Conservation (phyloP, 2,888 invertebrate genomes). For the Linyphia triangularis region DNA sequence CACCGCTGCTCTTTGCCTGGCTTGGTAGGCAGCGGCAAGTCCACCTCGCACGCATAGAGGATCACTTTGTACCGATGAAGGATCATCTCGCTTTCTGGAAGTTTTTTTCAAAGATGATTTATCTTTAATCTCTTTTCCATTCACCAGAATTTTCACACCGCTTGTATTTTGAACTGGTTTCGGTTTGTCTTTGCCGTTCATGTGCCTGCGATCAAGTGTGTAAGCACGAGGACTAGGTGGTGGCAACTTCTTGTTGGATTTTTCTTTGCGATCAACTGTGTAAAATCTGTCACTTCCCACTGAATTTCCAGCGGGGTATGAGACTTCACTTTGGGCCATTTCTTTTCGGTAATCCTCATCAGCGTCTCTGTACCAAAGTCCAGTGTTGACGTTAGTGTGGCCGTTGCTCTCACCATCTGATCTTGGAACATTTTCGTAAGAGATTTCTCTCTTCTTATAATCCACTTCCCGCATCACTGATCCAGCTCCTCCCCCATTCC, state of each 20-base stretch:
- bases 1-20: slow-evolving; percentile 74
- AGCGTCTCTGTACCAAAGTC: slow-evolving; percentile 70
- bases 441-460: slow-evolving; percentile 75
- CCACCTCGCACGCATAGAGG: slow-evolving; percentile 75
- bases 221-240: slow-evolving; percentile 62
- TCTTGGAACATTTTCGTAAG: slow-evolving; percentile 74
- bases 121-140: slow-evolving; percentile 72
- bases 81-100: slow-evolving; percentile 61
- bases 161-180: slow-evolving; percentile 61
- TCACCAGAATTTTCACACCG: slow-evolving; percentile 73
- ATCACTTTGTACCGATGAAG: slow-evolving; percentile 73
- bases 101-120: slow-evolving; percentile 33
- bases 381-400: slow-evolving; percentile 29
- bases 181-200: slow-evolving; percentile 62
- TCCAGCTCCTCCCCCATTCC: slow-evolving; percentile 62
- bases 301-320: slow-evolving; percentile 68
- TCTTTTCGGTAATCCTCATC: slow-evolving; percentile 76
- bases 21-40: slow-evolving; percentile 76
- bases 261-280: slow-evolving; percentile 60
- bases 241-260: slow-evolving; percentile 51
- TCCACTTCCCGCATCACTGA: slow-evolving; percentile 75
- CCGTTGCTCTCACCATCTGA: slow-evolving; percentile 42
- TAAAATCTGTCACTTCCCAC: slow-evolving; percentile 71
- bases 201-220: slow-evolving; percentile 63
- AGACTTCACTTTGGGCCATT: slow-evolving; percentile 74